These are phyloP conservation scores for Eurypyga helias DNA, from an alignment of 2,113 vertebrate genomes.

Conservation along the genomic window DNA sequence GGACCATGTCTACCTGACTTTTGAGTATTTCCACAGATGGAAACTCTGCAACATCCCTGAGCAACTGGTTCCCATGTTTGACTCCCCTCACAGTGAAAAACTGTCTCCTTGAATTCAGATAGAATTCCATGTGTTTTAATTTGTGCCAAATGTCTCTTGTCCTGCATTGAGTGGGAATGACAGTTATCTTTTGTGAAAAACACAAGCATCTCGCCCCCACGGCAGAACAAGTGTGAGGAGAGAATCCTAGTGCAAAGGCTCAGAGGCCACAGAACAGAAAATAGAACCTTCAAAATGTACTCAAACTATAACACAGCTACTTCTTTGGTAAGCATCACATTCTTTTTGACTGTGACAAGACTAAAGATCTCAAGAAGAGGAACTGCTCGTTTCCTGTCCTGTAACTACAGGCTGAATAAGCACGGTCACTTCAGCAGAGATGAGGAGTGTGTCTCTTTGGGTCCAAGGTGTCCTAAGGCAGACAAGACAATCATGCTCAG, in stretches of 20 bases:
- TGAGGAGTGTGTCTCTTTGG: neutral
- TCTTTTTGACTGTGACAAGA: neutral
- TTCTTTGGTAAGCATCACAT: neutral
- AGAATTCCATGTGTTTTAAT: neutral
- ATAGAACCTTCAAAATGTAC: neutral
- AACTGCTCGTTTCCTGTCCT: neutral
- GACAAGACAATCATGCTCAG: neutral
- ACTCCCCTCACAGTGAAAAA: neutral
- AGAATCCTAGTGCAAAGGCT: neutral
- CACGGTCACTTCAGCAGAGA: neutral
- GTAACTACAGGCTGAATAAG: neutral
- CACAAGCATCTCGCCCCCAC: fast-evolving
- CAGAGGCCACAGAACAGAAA: neutral
- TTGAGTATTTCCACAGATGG: neutral
- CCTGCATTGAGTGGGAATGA: neutral
- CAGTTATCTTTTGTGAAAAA: neutral
- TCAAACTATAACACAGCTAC: neutral
- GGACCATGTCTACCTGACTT: neutral
- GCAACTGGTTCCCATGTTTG: neutral
- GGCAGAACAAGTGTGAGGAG: neutral
- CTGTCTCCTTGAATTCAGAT: neutral
- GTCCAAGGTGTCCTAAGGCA: neutral
- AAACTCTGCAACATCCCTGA: neutral
- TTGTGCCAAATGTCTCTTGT: neutral
- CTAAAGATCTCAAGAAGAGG: neutral